phyloP scores from a whole-genome alignment of 1,140 invertebrate genomes.

The Goniozus legneri region DNA sequence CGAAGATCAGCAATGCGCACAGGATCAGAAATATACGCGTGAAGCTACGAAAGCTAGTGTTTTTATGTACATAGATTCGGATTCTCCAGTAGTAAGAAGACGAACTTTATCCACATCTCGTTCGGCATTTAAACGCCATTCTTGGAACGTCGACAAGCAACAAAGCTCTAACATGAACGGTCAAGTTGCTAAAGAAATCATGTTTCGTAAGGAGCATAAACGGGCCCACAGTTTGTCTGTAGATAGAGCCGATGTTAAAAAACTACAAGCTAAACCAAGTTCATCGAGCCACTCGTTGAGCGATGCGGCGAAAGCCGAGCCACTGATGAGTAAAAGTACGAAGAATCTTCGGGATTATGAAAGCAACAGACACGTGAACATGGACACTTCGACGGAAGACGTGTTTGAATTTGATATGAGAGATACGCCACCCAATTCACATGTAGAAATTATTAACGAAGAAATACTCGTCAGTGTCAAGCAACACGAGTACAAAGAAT shows the following conservation, averaged over 20 bases:
- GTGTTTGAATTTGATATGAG: constrained; percentile 39
- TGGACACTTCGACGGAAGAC: constrained; percentile 38
- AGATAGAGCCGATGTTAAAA: constrained; percentile 42
- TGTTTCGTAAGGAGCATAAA: constrained; percentile 53
- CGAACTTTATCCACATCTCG: constrained; percentile 55
- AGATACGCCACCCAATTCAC: constrained; percentile 50
- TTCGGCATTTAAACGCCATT: constrained; percentile 58
- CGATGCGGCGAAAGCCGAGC: constrained; percentile 26
- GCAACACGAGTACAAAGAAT: constrained; percentile 33
- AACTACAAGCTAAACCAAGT: constrained; percentile 33
- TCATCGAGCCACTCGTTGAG: constrained; percentile 42
- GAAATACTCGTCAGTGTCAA: constrained; percentile 27
- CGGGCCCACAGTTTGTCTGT: constrained; percentile 60
- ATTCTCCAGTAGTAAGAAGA: constrained; percentile 56
- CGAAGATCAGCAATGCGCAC: constrained; percentile 13
- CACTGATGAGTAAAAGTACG: constrained; percentile 5
- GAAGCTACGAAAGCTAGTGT: constrained; percentile 48
- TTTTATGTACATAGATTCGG: constrained; percentile 61
- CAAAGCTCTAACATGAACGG: constrained; percentile 15
- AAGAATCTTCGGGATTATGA: constrained; percentile 12
- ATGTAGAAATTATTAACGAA: constrained; percentile 40
- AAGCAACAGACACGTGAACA: constrained; percentile 22
- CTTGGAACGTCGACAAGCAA: constrained; percentile 55
- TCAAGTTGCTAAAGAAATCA: constrained; percentile 30
- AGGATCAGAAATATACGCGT: constrained; percentile 9